Base-by-base conservation (phyloP, 1,140 invertebrate genomes). In the Brachionus koreanus region DNA sequence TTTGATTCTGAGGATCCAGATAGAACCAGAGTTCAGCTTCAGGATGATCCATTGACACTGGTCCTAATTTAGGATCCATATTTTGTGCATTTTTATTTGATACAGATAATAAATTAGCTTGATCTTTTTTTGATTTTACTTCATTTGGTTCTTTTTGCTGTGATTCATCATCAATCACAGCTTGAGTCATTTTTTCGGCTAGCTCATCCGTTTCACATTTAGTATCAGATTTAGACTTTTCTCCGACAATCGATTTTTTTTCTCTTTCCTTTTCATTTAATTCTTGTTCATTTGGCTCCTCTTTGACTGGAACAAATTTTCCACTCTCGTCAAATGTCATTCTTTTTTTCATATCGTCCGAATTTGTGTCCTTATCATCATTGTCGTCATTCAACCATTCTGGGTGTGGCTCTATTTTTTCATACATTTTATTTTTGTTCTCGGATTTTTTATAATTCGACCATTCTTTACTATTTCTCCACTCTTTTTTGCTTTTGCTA, bases 241-340 rank as follows among this genome's bases (percentile, higher is more conserved):
- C 33, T 39, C 5, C 16, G 12, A 5, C 63, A 0, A 57, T 33
- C n/a, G 35, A 16, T 12, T 16, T 23, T 9, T 57, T 69, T 5
- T 35, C 9, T 39, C 16, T 39, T 4, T 6, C 35, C n/a, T 6
- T 57, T 57, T 69, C 65, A 7, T 10, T 7, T 12, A 42, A 3
- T 69, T 69, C 65, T 42, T 42, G 16, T 69, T 37, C 33, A 19
- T 39, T 37, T 69, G n/a, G 37, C 16, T 69, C 65, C 3, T 74
- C 69, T 46, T 65, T 79, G 5, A 65, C 49, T n/a, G 49, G 16
- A 7, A 79, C 37, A 42, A 79, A 79, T 79, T 79, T 42, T 25
- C 76, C 76, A 42, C 39, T 57, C 13, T 79, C 76, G 49, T 79
- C 61, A 61, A 79, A 79, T 4, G 76, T 79, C 76, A 79, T 79